These are phyloP conservation scores for Micropterix aruncella DNA, from an alignment of 2,888 invertebrate genomes.

Conservation along the genomic window DNA sequence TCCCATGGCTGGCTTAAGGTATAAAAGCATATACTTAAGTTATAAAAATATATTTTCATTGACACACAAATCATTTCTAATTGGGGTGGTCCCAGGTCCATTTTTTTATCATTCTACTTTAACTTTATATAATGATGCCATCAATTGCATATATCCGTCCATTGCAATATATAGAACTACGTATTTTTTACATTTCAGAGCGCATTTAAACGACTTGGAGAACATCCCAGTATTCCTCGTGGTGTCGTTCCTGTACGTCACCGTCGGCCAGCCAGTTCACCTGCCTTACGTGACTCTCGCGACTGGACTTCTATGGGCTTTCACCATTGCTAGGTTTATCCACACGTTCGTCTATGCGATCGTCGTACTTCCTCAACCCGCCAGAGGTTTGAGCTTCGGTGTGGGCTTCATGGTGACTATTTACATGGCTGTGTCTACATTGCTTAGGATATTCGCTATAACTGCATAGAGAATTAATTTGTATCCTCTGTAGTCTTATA, in stretches of 20 bases:
- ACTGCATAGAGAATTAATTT: no score
- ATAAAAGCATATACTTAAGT: no score
- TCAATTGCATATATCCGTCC: no score
- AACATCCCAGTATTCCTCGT: conserved; percentile 53
- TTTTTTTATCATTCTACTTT: no score
- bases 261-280: conserved; percentile 39
- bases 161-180: no score
- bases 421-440: conserved; percentile 20
- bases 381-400: conserved; percentile 23
- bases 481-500: no score
- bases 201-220: conserved; percentile 58
- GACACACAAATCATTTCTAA: no score
- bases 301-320: conserved; percentile 28
- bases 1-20: no score
- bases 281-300: conserved; percentile 19
- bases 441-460: no score
- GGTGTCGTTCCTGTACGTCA: conserved; percentile 42
- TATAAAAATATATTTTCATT: no score
- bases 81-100: no score
- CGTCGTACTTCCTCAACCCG: conserved; percentile 42
- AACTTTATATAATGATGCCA: no score
- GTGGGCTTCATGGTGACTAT: conserved; percentile 20
- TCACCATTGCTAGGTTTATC: conserved; percentile 36
- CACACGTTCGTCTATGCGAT: conserved; percentile 54
- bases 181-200: conserved; percentile 22